phyloP scores from a whole-genome alignment of 2,888 invertebrate genomes.

The Pediacus dermestoides region DNA sequence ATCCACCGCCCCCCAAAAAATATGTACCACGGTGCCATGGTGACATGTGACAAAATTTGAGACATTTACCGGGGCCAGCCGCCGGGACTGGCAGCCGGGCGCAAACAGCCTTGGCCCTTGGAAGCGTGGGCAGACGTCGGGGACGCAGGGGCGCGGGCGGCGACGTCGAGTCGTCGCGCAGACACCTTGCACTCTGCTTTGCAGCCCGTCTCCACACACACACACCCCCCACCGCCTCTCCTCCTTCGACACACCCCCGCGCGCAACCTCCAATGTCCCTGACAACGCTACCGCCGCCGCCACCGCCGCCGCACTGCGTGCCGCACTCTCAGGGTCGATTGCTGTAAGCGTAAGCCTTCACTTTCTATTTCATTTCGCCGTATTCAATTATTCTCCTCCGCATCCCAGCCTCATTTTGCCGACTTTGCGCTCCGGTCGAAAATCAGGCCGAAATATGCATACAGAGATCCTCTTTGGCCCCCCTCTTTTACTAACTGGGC shows the following conservation, averaged over 20 bases:
- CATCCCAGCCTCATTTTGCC: conserved; percentile 4
- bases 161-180: conserved; percentile 52
- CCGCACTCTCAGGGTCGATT: conserved; percentile 30
- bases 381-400: conserved; percentile 25
- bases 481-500: no score
- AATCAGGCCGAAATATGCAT: conserved; percentile 15
- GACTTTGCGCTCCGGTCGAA: conserved; percentile 10
- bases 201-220: conserved; percentile 33
- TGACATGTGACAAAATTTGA: conserved; percentile 29
- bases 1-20: conserved; percentile 22
- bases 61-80: no score
- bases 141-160: conserved; percentile 39
- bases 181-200: conserved; percentile 52
- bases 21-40: conserved; percentile 19
- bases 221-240: conserved; percentile 38
- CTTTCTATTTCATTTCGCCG: conserved; percentile 30
- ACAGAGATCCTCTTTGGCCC: conserved; percentile 8
- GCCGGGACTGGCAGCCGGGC: neutral
- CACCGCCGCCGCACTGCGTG: conserved; percentile 28
- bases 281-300: conserved; percentile 28
- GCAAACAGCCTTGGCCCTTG: conserved; percentile 38
- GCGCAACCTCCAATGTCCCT: conserved; percentile 36
- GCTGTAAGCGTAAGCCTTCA: conserved; percentile 26
- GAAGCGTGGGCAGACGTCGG: conserved; percentile 29
- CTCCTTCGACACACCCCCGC: conserved; percentile 40